Percentiles rank a stretch among this genome's conserved stretches.
Conservation (phyloP, 64 coral and sea anemone genomes). For the Catalaphyllia jardinei region DNA sequence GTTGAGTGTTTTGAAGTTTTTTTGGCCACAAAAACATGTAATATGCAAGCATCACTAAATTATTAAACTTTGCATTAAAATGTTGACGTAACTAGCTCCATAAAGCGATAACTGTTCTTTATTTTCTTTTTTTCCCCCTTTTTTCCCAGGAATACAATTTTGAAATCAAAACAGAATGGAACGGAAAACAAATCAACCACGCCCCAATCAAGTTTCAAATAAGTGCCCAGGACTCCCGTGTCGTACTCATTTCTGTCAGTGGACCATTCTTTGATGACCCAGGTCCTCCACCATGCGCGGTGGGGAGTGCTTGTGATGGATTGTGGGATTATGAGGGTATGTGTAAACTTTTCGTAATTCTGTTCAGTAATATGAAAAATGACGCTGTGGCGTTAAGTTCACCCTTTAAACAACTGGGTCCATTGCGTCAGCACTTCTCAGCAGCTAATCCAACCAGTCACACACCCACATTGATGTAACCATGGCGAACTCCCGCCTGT, state of each 20-base stretch:
- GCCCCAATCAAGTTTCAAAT: slow-evolving; percentile 64
- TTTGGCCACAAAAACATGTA: too few relatives aligned
- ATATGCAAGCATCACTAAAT: background rate
- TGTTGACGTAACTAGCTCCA: background rate
- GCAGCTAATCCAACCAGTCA: too few relatives aligned
- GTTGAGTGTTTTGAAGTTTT: too few relatives aligned
- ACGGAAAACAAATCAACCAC: slow-evolving; percentile 68
- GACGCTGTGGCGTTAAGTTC: too few relatives aligned
- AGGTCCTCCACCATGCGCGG: slow-evolving; percentile 57
- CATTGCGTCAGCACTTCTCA: too few relatives aligned
- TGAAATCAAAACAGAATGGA: slow-evolving; percentile 71
- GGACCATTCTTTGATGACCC: slow-evolving; percentile 85
- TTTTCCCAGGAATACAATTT: slow-evolving; percentile 66
- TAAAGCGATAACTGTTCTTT: background rate
- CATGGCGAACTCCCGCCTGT: too few relatives aligned
- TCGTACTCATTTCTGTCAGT: slow-evolving; percentile 58
- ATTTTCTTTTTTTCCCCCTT: background rate
- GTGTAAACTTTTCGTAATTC: too few relatives aligned
- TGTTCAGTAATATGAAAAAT: too few relatives aligned
- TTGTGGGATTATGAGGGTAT: slow-evolving; percentile 91
- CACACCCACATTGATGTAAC: too few relatives aligned
- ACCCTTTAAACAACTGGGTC: too few relatives aligned
- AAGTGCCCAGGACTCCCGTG: slow-evolving; percentile 64
- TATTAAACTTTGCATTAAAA: background rate
- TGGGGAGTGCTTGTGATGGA: slow-evolving; percentile 61